Percentiles rank a stretch among this genome's conserved stretches.
Evolutionary conservation across 2,797 vertebrate genomes (phyloP).

Genomic region (Pyrocephalus nanus): DNA sequence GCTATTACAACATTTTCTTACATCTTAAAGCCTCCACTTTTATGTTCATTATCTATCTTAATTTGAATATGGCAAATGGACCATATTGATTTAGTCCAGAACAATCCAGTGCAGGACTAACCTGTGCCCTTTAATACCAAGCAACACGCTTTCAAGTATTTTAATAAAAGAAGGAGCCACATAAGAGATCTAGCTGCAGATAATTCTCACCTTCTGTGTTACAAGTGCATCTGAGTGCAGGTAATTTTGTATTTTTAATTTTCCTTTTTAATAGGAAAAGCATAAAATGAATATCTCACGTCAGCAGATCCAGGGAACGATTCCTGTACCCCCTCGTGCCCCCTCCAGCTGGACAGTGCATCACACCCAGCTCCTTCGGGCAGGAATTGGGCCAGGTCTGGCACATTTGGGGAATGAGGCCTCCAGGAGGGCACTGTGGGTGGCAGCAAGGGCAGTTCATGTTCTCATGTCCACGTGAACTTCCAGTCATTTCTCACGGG

Average conservation of each 20-base stretch:
- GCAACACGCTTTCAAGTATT: not conserved
- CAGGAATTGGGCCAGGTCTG: not conserved
- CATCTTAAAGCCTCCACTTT: not conserved
- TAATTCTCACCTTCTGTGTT: not conserved
- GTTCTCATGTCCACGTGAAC: not conserved
- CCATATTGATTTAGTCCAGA: not conserved
- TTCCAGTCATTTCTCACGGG: not conserved
- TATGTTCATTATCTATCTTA: not conserved
- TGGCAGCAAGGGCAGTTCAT: not conserved
- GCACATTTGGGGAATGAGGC: not conserved
- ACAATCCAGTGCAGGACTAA: not conserved
- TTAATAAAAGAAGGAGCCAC: not conserved
- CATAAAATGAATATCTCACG: not conserved
- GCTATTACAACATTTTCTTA: not conserved
- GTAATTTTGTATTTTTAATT: not conserved
- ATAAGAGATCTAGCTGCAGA: not conserved
- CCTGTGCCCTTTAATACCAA: not conserved
- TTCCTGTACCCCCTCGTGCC: accelerated
- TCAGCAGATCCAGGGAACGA: not conserved
- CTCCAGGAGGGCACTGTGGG: accelerated
- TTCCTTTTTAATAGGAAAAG: not conserved
- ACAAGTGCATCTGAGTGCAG: not conserved
- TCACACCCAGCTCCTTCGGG: not conserved
- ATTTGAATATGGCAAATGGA: not conserved
- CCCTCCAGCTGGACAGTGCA: not conserved